Evolutionary conservation across 2,113 vertebrate species (phyloP).

Genomic region (Bolborhynchus lineola): DNA sequence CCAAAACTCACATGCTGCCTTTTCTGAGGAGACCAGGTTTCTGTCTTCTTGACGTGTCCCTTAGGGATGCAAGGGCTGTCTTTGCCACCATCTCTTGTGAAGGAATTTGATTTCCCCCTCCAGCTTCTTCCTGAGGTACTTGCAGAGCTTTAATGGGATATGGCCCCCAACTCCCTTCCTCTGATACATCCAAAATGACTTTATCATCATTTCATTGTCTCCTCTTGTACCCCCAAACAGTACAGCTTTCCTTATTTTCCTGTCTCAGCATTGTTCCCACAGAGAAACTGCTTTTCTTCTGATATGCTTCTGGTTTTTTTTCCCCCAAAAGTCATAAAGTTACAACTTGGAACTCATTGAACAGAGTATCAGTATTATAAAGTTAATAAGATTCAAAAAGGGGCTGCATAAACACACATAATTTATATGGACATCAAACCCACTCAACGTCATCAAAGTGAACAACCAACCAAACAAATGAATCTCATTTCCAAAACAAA

Average conservation of each 20-base stretch:
- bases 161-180: background rate
- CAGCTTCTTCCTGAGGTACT: background rate
- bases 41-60: background rate
- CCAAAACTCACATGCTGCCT: background rate
- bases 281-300: background rate
- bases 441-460: background rate
- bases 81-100: background rate
- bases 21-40: background rate
- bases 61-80: background rate
- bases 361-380: background rate
- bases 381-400: background rate
- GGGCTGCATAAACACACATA: background rate
- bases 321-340: background rate
- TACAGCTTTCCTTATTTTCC: background rate
- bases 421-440: background rate
- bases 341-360: background rate
- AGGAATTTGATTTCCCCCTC: background rate
- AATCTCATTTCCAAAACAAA: background rate
- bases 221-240: background rate
- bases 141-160: background rate
- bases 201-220: background rate
- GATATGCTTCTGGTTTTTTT: background rate
- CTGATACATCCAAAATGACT: background rate
- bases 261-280: background rate
- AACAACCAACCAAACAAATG: conserved; percentile 19